A percentile compares a stretch with the other conserved stretches of the same genome.
Conservation (phyloP, 2,797 vertebrate species). For the Vipera ursinii region DNA sequence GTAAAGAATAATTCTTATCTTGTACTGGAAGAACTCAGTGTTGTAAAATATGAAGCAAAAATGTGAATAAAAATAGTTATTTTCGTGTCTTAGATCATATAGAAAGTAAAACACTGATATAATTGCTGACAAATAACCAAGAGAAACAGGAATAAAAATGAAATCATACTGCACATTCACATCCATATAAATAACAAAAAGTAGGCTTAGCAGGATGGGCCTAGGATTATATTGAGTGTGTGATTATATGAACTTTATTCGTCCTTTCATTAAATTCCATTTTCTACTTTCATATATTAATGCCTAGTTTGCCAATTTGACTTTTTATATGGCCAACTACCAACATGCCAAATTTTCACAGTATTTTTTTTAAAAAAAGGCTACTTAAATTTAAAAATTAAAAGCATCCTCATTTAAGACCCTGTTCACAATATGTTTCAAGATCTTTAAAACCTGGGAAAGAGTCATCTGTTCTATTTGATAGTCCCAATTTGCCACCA, state of each 20-base stretch:
- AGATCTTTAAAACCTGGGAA: not conserved
- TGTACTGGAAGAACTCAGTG: not conserved
- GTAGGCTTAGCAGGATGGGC: not conserved
- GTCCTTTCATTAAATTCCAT: not conserved
- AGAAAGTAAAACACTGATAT: not conserved
- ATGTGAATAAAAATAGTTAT: not conserved
- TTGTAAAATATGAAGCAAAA: not conserved
- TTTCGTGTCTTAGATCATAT: not conserved
- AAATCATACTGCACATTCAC: not conserved
- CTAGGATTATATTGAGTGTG: not conserved
- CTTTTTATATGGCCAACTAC: not conserved
- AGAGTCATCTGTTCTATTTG: not conserved
- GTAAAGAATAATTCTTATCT: conserved; percentile 2
- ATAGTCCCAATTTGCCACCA: not conserved
- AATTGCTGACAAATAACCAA: not conserved
- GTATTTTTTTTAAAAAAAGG: not conserved
- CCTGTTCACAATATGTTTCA: not conserved
- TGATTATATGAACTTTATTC: not conserved
- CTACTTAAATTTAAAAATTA: not conserved
- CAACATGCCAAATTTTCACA: not conserved
- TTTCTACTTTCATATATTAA: not conserved
- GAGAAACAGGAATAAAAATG: not conserved
- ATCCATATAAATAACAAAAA: not conserved
- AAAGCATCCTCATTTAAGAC: not conserved
- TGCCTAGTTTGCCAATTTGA: not conserved